A percentile compares a stretch with the other conserved stretches of the same genome.
Evolutionary conservation across 2,888 invertebrate genomes (phyloP).

Genomic region (Mesorhabditis sp.): DNA sequence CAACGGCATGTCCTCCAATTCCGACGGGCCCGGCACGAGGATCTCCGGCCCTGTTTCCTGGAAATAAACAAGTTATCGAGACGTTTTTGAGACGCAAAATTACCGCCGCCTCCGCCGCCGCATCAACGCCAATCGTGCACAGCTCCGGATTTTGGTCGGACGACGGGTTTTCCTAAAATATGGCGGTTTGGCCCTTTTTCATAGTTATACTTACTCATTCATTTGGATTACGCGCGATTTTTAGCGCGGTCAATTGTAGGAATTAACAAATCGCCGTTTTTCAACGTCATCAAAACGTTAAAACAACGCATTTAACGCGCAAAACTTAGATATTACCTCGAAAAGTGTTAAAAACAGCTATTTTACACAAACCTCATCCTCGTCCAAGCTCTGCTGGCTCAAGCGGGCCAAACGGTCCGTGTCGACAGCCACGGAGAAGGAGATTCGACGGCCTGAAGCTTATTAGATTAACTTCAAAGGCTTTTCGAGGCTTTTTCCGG

Average conservation of each 20-base stretch:
- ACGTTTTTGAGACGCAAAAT: background rate
- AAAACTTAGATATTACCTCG: constrained; percentile 7
- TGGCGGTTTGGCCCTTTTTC: no score
- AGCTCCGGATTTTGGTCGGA: constrained; percentile 15
- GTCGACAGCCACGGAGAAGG: constrained; percentile 39
- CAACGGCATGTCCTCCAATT: background rate
- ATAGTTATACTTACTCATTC: no score
- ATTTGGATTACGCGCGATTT: no score
- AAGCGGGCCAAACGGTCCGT: constrained; percentile 30
- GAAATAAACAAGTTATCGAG: background rate
- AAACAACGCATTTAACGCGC: background rate
- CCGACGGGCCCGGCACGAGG: background rate
- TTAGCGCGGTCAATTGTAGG: no score
- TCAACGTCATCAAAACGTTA: no score
- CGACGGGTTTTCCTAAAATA: background rate
- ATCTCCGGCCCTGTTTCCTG: constrained; percentile 10
- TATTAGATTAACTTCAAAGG: background rate
- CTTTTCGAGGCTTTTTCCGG: no score
- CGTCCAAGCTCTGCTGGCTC: constrained; percentile 25
- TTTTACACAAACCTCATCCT: constrained; percentile 4
- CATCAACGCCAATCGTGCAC: constrained; percentile 32
- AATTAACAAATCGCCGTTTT: no score
- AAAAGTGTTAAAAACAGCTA: background rate
- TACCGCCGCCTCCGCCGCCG: constrained; percentile 15
- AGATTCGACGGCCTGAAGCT: constrained; percentile 25